Percentiles rank a stretch among this genome's conserved stretches.
Evolutionary conservation across 2,797 vertebrate genomes (phyloP).

Genomic region (Lates japonicus): DNA sequence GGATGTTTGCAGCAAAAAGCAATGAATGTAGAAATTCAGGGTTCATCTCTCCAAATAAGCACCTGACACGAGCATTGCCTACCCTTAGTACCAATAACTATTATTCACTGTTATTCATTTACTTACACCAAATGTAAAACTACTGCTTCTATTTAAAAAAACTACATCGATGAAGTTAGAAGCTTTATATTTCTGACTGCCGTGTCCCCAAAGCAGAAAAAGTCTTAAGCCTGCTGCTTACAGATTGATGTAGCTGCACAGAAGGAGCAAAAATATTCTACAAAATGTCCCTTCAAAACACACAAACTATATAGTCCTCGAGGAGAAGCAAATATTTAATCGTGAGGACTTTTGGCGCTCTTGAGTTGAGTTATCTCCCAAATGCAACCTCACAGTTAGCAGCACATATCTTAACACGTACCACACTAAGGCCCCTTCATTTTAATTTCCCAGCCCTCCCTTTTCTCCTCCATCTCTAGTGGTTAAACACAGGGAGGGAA

Average conservation of each 20-base stretch:
- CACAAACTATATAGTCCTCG: conserved; percentile 51
- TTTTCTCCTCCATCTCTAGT: conserved; percentile 67
- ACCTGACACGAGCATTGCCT: background rate
- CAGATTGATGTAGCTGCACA: conserved; percentile 46
- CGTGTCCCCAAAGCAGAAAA: conserved; percentile 42
- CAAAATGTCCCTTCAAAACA: conserved; percentile 63
- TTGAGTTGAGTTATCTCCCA: conserved; percentile 68
- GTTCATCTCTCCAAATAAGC: background rate
- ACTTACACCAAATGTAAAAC: background rate
- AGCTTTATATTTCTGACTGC: conserved; percentile 23
- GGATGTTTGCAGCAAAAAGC: background rate
- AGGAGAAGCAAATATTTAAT: conserved; percentile 69
- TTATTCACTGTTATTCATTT: background rate
- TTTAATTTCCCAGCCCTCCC: conserved; percentile 73
- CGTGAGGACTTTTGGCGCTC: conserved; percentile 65
- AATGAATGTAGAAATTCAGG: background rate
- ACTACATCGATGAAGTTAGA: background rate
- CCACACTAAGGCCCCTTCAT: conserved; percentile 72
- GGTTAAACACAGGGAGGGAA: conserved; percentile 74
- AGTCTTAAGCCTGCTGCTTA: conserved; percentile 51
- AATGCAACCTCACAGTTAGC: conserved; percentile 77
- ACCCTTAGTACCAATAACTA: background rate
- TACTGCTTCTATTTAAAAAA: background rate
- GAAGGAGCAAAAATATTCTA: conserved; percentile 48
- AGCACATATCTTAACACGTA: conserved; percentile 74